Evolutionary conservation across 2,113 vertebrate genomes (phyloP), one percentile per base, ranked within the genome.

Genomic region (Antigone vipio): DNA sequence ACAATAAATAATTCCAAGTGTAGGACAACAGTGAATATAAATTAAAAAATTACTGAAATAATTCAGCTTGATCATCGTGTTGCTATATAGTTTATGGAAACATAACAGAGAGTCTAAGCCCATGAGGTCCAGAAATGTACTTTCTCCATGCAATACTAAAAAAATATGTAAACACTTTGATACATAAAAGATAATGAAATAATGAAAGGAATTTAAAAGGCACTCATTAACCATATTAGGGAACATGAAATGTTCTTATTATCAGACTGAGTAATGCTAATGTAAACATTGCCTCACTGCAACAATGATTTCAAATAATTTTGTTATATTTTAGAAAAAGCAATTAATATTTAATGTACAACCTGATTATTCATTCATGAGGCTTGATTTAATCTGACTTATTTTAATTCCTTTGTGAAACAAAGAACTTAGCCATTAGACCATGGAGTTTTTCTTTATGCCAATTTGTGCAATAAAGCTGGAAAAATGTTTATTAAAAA

Each of bases 341-440:
- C 67, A 96, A 84, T 84, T 94, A 92, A 95, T 45, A 93, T 97
- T 96, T 94, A 96, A 94, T 85, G 60, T 77, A 88, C 60, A 88
- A 47, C 26, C 6, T 90, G 69, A 93, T 91, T 92, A 93, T 87
- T 97, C 77, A 96, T 93, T 96, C 50, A 93, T 74, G 62, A 97
- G 20, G 8, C 58, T 87, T 95, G 84, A 96, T 94, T 94, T 82
- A 83, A 85, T 90, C 64, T 92, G 34, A 63, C 93, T 96, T 71
- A 87, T 94, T 96, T 97, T 73, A 80, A 96, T 97, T 45, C 32
- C 21, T 73, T 84, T 83, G 44, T 83, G 56, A 44, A 59, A 63
- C 69, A 74, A 94, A 83, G 26, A 86, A 69, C 17, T 62, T 78
- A 32, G 11, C 32, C 38, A 62, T 30, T 29, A 93, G 64, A 92